Evolutionary conservation across 2,888 invertebrate species (phyloP).

Genomic region (Listrodromus nycthemerus): DNA sequence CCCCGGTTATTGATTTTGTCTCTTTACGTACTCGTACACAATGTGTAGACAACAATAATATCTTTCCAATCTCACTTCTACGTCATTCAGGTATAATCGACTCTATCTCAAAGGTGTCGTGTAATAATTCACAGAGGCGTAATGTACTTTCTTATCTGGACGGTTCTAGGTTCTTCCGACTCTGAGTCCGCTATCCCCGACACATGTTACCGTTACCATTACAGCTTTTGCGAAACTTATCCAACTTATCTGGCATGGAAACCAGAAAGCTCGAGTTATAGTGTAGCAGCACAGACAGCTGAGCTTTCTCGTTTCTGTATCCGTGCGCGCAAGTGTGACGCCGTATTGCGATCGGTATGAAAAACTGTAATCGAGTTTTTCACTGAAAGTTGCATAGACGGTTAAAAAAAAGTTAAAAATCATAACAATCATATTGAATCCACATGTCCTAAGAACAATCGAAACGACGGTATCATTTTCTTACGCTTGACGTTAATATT

Average conservation of each 20-base stretch:
- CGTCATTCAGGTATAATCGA: too few species aligned
- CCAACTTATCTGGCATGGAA: conserved; percentile 13
- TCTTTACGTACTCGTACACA: not conserved
- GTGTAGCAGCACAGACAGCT: not conserved
- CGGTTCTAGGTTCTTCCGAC: not conserved
- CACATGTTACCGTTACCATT: not conserved
- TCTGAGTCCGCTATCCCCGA: not conserved
- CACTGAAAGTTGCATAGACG: too few species aligned
- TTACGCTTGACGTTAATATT: too few species aligned
- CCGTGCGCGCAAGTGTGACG: conserved; percentile 12
- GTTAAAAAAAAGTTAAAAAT: too few species aligned
- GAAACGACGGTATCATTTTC: too few species aligned
- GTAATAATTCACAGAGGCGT: not conserved
- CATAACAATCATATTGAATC: too few species aligned
- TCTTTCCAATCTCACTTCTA: not conserved
- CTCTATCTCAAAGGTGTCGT: not conserved
- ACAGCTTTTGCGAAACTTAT: conserved; percentile 18
- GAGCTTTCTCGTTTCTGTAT: not conserved
- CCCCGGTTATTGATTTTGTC: not conserved
- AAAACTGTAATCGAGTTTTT: too few species aligned
- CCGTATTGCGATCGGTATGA: too few species aligned
- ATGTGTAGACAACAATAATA: not conserved
- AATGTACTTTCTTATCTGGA: not conserved
- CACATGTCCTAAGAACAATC: too few species aligned
- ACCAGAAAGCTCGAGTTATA: not conserved